Conservation (phyloP, 2,113 vertebrate genomes). For the Nothobranchius kuhntae region DNA sequence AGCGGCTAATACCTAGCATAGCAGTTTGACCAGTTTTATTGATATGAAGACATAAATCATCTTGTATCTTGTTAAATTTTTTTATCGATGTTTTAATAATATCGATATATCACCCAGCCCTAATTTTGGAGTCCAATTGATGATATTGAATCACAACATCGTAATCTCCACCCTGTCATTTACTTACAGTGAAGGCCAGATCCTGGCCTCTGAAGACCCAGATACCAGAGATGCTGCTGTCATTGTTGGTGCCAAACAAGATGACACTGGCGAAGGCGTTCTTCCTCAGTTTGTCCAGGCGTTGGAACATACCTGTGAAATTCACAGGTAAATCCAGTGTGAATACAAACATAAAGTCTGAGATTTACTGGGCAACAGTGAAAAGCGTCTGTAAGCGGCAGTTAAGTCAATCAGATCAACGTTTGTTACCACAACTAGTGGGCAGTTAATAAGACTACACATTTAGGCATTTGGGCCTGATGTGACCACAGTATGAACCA, state of each 20-base stretch:
- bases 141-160: not conserved
- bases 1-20: too few relatives aligned
- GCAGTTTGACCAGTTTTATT: too few relatives aligned
- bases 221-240: conserved; percentile 88
- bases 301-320: conserved; percentile 90
- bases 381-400: not conserved
- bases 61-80: too few relatives aligned
- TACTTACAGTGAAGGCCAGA: conserved; percentile 88
- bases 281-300: conserved; percentile 90
- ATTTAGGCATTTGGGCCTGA: not conserved
- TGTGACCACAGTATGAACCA: conserved; percentile 63
- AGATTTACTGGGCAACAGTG: not conserved
- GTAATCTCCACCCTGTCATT: not conserved
- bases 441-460: too few relatives aligned
- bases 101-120: too few relatives aligned
- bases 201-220: conserved; percentile 94
- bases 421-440: too few relatives aligned
- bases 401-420: too few relatives aligned
- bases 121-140: too few relatives aligned
- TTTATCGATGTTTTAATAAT: too few relatives aligned
- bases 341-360: not conserved
- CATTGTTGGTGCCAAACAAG: conserved; percentile 86
- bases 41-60: too few relatives aligned
- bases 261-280: conserved; percentile 89
- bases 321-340: too few relatives aligned